A percentile compares a stretch with the other conserved stretches of the same genome.
Evolutionary conservation across 2,888 invertebrate species (phyloP).

Genomic region (Cremastobaeus sp.): DNA sequence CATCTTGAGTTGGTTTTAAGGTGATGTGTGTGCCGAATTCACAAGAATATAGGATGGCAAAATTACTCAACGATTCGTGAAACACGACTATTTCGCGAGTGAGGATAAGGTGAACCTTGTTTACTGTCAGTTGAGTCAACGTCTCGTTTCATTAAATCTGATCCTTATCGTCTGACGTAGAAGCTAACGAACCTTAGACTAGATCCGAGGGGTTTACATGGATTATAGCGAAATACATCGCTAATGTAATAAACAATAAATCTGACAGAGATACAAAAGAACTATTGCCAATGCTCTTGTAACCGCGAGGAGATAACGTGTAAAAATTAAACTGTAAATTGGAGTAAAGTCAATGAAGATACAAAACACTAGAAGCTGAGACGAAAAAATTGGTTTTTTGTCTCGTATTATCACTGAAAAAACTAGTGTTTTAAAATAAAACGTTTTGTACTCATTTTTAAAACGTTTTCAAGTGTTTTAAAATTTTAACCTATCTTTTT

Average conservation of each 20-base stretch:
- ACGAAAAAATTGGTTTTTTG: too few species aligned
- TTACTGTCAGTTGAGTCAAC: constrained; percentile 62
- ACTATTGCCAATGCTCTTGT: too few species aligned
- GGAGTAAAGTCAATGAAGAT: too few species aligned
- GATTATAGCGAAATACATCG: constrained; percentile 51
- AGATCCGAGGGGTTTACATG: constrained; percentile 54
- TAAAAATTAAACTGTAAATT: too few species aligned
- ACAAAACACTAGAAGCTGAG: too few species aligned
- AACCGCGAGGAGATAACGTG: too few species aligned
- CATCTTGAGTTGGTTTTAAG: constrained; percentile 36
- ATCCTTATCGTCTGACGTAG: constrained; percentile 61
- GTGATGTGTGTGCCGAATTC: constrained; percentile 43
- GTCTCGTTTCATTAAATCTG: constrained; percentile 61
- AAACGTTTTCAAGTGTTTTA: too few species aligned
- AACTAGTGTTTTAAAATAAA: too few species aligned
- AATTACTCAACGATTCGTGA: constrained; percentile 61
- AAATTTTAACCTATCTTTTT: too few species aligned
- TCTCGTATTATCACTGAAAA: too few species aligned
- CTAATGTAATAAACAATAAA: constrained; percentile 65
- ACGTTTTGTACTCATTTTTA: too few species aligned
- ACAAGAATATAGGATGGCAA: constrained; percentile 58
- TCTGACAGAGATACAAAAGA: constrained; percentile 60
- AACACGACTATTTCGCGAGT: constrained; percentile 58
- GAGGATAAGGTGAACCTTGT: constrained; percentile 60
- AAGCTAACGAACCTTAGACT: constrained; percentile 61